Evolutionary conservation across 1,140 invertebrate species (phyloP), one percentile per base, ranked within the genome.

Genomic region (Neodiprion fabricii): DNA sequence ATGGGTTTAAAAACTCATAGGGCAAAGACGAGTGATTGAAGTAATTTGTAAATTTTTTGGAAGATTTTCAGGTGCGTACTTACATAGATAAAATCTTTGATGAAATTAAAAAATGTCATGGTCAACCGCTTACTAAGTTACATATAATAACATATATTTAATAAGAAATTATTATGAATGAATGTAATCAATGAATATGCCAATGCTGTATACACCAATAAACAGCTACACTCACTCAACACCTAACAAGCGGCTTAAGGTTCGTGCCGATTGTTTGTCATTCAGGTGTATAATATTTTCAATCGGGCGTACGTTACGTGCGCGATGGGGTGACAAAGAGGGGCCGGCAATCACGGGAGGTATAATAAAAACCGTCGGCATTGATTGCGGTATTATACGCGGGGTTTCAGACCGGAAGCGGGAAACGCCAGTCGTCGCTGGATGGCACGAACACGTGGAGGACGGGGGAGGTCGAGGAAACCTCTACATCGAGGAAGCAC

Each of bases 401-500:
- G 48, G 71, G 73, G 71, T 8, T 23, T 73, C 79, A 86, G 85
- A 86, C 76, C 81, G 84, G 78, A 86, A 84, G 79, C 82, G 84
- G 14, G 83, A 84, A 71, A 81, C 74, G 48, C 79, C 83, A 23
- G 73, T 79, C 75, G 79, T 81, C 70, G 73, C 77, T 61, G 80
- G 81, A 48, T 86, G 85, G 85, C 81, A 82, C 76, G 82, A 83
- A 81, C 79, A 78, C 48, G 79, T 78, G 73, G 83, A 84, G 81
- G 79, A 78, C 48, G 79, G 79, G 72, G 85, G 83, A 40, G 79
- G 77, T 48, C 78, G 79, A 72, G 85, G 83, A 40, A 86, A 86
- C 76, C 78, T 87, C 74, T 87, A 87, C 78, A 87, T 86, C 77
- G 85, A 87, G 71, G 85, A 86, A 76, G 79, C 83, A 53, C 79